A percentile compares a stretch with the other conserved stretches of the same genome.
These are phyloP conservation scores for Lamellibrachia luymesi DNA, from an alignment of 1,140 invertebrate species.

Conservation along the genomic window DNA sequence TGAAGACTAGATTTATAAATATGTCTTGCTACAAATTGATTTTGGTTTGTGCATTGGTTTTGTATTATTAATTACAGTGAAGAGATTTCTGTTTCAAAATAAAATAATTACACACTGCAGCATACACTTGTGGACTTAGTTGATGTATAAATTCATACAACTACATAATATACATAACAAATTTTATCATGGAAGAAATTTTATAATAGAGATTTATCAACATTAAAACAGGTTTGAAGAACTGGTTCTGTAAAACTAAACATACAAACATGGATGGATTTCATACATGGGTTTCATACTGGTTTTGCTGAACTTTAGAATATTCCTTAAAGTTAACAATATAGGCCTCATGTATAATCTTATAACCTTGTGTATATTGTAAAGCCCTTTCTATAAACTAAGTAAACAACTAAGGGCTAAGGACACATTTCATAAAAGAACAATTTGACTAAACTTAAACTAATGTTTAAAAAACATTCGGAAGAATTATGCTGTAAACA, in stretches of 20 bases:
- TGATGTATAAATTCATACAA: background rate
- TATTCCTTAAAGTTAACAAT: too few species aligned
- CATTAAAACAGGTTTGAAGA: background rate
- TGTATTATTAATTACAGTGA: background rate
- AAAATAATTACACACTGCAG: background rate
- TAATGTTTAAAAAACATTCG: background rate
- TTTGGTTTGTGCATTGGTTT: background rate
- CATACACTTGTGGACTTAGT: background rate
- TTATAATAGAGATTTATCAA: background rate
- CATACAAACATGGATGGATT: background rate
- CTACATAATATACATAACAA: background rate
- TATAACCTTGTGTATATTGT: background rate
- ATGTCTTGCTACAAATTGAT: background rate
- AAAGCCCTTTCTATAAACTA: background rate
- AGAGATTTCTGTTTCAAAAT: background rate
- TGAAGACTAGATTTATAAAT: background rate
- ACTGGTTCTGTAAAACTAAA: background rate
- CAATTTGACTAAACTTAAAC: background rate
- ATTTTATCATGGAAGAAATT: background rate
- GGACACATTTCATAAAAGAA: background rate
- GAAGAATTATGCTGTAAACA: background rate
- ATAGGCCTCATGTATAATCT: background rate
- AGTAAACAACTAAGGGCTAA: background rate
- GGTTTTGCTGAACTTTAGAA: too few species aligned
- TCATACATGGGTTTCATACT: background rate